Conservation (phyloP, 2,888 invertebrate genomes). For the Polydrusus tereticollis region DNA sequence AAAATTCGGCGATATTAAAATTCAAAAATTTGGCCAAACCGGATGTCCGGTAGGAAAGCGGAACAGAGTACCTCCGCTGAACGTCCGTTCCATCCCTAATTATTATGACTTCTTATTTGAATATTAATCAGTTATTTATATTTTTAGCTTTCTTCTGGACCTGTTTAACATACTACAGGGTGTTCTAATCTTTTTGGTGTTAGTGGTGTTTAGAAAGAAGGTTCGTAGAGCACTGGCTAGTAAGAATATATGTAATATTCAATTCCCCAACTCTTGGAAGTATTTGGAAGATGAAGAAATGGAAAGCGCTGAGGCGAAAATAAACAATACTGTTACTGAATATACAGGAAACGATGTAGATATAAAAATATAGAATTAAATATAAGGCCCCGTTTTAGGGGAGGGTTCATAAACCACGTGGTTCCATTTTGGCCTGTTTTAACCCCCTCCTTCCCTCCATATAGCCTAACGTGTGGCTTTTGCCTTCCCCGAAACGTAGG, state of each 20-base stretch:
- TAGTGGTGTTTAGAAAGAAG: slow-evolving; percentile 72
- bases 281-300: slow-evolving; percentile 69
- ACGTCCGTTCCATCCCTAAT: too few species aligned
- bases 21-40: too few species aligned
- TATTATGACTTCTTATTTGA: neutral
- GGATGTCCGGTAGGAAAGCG: too few species aligned
- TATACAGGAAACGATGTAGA: slow-evolving; percentile 27
- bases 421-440: too few species aligned
- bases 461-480: too few species aligned
- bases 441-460: too few species aligned
- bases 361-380: neutral
- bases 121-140: neutral
- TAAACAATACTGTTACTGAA: slow-evolving; percentile 17
- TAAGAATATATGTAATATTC: slow-evolving; percentile 59
- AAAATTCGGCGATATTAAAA: too few species aligned
- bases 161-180: slow-evolving; percentile 74
- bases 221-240: slow-evolving; percentile 70
- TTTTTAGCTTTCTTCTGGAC: slow-evolving; percentile 72
- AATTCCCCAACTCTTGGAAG: slow-evolving; percentile 62
- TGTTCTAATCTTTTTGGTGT: slow-evolving; percentile 72
- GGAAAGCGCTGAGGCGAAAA: slow-evolving; percentile 55
- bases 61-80: too few species aligned
- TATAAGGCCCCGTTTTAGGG: too few species aligned
- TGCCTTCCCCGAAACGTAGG: too few species aligned
- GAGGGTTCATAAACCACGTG: too few species aligned